Evolutionary conservation across 2,888 invertebrate species (phyloP).

Genomic region (Hydropsyche betteni): DNA sequence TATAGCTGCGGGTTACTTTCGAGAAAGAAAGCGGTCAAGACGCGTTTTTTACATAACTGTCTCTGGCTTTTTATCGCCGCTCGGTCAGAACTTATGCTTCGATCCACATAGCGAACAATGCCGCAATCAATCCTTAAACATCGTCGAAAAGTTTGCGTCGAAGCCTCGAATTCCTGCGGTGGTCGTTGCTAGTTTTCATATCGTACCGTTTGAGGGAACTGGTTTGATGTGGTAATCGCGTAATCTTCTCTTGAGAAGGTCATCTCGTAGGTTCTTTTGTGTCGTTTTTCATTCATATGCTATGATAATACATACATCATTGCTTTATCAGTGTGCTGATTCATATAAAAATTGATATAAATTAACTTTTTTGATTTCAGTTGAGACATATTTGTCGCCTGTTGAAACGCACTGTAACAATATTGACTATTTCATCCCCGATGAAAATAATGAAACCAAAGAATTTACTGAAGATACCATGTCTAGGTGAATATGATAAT

Average conservation of each 20-base stretch:
- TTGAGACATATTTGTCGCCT: constrained; percentile 88
- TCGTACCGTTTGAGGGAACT: not conserved
- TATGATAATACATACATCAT: no score
- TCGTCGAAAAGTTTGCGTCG: no score
- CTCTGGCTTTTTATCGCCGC: constrained; percentile 18
- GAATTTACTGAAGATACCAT: constrained; percentile 83
- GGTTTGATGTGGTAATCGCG: constrained; percentile 5
- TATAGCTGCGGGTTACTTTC: constrained; percentile 8
- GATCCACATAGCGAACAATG: no score
- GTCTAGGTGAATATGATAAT: constrained; percentile 73
- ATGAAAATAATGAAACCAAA: constrained; percentile 84
- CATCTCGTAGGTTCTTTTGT: no score
- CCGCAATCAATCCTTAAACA: no score
- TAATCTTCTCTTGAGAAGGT: not conserved
- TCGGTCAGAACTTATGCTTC: not conserved
- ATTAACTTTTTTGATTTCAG: constrained; percentile 65
- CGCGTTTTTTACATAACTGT: constrained; percentile 34
- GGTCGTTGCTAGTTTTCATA: no score
- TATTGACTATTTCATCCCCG: constrained; percentile 92
- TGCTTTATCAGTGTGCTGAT: no score
- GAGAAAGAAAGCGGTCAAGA: constrained; percentile 31
- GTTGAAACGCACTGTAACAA: constrained; percentile 96
- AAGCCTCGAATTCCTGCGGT: no score
- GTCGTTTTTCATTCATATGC: no score
- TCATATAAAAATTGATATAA: constrained; percentile 7